These are phyloP conservation scores for Ptycholaimellus sp. DNA, from an alignment of 2,888 invertebrate genomes.

Conservation along the genomic window DNA sequence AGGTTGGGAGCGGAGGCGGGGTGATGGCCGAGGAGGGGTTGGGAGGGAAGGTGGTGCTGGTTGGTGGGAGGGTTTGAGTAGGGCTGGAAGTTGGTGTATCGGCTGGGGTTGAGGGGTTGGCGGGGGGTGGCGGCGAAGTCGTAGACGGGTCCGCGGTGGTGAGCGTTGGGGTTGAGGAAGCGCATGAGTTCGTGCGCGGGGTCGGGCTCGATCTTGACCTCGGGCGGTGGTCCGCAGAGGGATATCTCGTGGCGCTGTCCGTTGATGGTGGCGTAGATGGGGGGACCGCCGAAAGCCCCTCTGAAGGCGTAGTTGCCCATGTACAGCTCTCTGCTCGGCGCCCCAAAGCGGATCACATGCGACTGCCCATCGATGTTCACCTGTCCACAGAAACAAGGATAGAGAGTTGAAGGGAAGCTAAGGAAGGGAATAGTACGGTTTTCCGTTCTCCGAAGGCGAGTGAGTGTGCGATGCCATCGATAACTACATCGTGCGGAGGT, in stretches of 20 bases:
- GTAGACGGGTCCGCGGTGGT: not conserved
- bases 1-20: too few relatives aligned
- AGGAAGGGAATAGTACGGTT: too few relatives aligned
- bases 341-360: constrained; percentile 55
- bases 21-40: too few relatives aligned
- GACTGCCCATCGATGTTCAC: constrained; percentile 26
- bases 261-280: constrained; percentile 52
- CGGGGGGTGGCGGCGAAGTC: not conserved
- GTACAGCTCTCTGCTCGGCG: constrained; percentile 66
- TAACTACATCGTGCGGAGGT: constrained; percentile 18
- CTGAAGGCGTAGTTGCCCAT: constrained; percentile 70
- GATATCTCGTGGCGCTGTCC: constrained; percentile 51
- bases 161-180: constrained; percentile 7
- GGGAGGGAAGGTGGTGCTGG: too few relatives aligned
- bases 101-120: too few relatives aligned
- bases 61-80: too few relatives aligned
- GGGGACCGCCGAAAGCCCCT: constrained; percentile 54
- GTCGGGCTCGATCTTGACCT: constrained; percentile 59
- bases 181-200: constrained; percentile 47
- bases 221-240: constrained; percentile 69
- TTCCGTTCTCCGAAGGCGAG: constrained; percentile 18
- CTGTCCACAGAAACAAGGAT: not conserved
- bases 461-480: constrained; percentile 16
- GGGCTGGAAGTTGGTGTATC: too few relatives aligned
- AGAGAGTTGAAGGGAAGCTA: not conserved